Conservation (phyloP, 2,113 vertebrate genomes). For the Poecilia latipinna region DNA sequence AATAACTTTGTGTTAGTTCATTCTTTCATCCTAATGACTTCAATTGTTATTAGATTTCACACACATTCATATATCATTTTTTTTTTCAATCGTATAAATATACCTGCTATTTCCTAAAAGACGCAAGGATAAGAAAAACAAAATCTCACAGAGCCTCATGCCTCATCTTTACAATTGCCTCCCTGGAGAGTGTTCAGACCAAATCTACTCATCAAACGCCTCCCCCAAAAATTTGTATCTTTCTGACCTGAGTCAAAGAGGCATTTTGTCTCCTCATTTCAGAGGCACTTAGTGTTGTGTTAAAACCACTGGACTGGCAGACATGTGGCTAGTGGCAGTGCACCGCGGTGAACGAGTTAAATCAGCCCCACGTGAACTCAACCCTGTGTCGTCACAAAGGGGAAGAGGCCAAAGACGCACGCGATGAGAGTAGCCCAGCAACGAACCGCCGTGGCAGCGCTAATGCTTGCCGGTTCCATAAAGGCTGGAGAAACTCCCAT, state of each 20-base stretch:
- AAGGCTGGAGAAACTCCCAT: slow-evolving; percentile 75
- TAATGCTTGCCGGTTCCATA: slow-evolving; percentile 68
- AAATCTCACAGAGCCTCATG: slow-evolving; percentile 23
- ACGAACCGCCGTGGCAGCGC: slow-evolving; percentile 72
- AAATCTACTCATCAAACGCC: slow-evolving; percentile 52
- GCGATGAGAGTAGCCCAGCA: slow-evolving; percentile 75
- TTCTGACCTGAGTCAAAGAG: slow-evolving; percentile 63
- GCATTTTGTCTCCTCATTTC: slow-evolving; percentile 69
- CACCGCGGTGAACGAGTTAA: slow-evolving; percentile 80
- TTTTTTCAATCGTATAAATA: not conserved
- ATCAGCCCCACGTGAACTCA: slow-evolving; percentile 72
- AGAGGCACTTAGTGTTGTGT: slow-evolving; percentile 65
- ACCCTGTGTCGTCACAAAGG: slow-evolving; percentile 68
- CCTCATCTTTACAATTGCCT: slow-evolving; percentile 43
- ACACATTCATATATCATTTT: not conserved
- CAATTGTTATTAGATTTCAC: too few relatives aligned
- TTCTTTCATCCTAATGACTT: too few relatives aligned
- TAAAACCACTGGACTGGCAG: slow-evolving; percentile 70
- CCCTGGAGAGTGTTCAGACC: slow-evolving; percentile 35
- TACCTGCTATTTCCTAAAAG: not conserved
- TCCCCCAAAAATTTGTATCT: slow-evolving; percentile 45
- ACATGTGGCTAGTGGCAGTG: slow-evolving; percentile 73
- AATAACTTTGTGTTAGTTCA: not conserved
- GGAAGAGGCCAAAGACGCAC: slow-evolving; percentile 73
- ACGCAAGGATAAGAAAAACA: slow-evolving; percentile 14